Conservation (phyloP, 1,140 invertebrate genomes). For the Pseudomyrmex cubaensis region DNA sequence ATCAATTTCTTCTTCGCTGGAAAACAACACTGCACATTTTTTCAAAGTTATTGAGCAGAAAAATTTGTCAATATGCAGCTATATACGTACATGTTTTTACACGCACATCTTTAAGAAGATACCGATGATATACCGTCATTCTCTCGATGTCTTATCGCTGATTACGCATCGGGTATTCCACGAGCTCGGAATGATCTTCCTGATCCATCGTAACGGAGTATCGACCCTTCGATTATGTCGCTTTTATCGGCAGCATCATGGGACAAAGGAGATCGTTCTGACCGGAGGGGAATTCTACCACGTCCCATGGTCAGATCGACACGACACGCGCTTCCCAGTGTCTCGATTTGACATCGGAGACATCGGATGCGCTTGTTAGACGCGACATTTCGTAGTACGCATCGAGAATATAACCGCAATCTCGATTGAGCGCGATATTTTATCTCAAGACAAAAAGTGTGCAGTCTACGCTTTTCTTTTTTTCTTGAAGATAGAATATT, state of each 20-base stretch:
- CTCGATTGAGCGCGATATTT: background rate
- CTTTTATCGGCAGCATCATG: constrained; percentile 58
- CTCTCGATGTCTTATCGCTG: constrained; percentile 55
- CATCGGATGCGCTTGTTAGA: constrained; percentile 48
- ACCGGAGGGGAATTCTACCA: constrained; percentile 17
- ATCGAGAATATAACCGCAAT: background rate
- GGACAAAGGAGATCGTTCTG: constrained; percentile 61
- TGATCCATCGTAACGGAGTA: constrained; percentile 64
- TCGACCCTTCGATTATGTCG: constrained; percentile 69
- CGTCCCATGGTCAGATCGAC: background rate
- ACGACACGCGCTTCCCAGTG: constrained; percentile 11
- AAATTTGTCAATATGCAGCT: background rate
- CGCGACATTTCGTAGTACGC: constrained; percentile 21
- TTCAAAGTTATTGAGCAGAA: background rate
- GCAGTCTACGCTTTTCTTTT: background rate
- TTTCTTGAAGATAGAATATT: constrained; percentile 15
- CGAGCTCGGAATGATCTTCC: constrained; percentile 52
- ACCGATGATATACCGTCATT: background rate
- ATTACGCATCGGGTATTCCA: constrained; percentile 60
- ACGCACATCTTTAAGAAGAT: background rate
- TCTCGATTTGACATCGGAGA: background rate
- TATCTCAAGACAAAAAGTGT: constrained; percentile 1
- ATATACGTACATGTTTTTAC: background rate
- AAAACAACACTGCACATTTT: too few relatives aligned
- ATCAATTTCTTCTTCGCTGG: too few relatives aligned